Conservation (phyloP, 2,113 vertebrate genomes). For the Rhynchopsitta pachyrhyncha region DNA sequence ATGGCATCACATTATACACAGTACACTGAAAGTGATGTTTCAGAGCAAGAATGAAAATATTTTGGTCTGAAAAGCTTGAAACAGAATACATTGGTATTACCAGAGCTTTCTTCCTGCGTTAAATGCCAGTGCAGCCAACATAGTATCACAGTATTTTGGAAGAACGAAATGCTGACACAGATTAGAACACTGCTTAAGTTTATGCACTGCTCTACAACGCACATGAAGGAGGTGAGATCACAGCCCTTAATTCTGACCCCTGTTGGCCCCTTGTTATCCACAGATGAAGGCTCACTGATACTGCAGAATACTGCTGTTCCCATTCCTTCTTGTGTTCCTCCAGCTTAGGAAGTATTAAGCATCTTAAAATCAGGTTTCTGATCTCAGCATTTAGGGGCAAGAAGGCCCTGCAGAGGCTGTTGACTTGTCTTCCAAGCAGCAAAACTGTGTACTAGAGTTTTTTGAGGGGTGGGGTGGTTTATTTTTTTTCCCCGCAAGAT, state of each 20-base stretch:
- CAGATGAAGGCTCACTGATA: not conserved
- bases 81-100: not conserved
- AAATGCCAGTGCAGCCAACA: not conserved
- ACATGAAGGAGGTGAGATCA: not conserved
- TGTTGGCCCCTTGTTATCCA: fast-evolving
- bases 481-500: not conserved
- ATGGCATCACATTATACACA: not conserved
- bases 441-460: not conserved
- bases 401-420: not conserved
- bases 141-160: not conserved
- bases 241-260: not conserved
- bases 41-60: not conserved
- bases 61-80: not conserved
- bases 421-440: not conserved
- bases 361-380: not conserved
- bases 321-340: not conserved
- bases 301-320: not conserved
- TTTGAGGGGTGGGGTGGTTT: fast-evolving
- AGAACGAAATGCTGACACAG: not conserved
- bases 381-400: not conserved
- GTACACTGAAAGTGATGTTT: not conserved
- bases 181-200: not conserved
- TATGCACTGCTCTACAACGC: not conserved
- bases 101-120: not conserved
- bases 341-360: not conserved